A percentile compares a stretch with the other conserved stretches of the same genome.
Evolutionary conservation across 1,140 invertebrate genomes (phyloP).

Genomic region (Drosophila hydei): DNA sequence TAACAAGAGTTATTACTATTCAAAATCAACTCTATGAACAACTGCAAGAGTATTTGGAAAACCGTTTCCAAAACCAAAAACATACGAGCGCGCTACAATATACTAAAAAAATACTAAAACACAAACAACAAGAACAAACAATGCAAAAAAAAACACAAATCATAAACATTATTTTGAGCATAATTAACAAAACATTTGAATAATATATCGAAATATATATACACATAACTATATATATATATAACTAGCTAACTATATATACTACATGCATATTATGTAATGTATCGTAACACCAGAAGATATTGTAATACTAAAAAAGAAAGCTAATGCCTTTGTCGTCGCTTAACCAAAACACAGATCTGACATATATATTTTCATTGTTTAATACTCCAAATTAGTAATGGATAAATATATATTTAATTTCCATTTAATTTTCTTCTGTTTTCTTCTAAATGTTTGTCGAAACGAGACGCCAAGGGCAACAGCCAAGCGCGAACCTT

Average conservation of each 20-base stretch:
- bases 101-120: slow-evolving; percentile 46
- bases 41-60: slow-evolving; percentile 5
- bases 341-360: not conserved
- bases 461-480: slow-evolving; percentile 22
- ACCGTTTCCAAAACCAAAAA: slow-evolving; percentile 7
- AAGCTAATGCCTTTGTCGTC: slow-evolving; percentile 35
- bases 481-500: not conserved
- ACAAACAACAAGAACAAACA: slow-evolving; percentile 48
- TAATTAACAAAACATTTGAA: slow-evolving; percentile 31
- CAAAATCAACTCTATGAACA: not conserved
- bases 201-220: slow-evolving; percentile 43
- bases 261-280: slow-evolving; percentile 21
- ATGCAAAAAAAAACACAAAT: slow-evolving; percentile 37
- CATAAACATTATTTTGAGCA: slow-evolving; percentile 58
- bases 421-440: slow-evolving; percentile 19
- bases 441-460: slow-evolving; percentile 56
- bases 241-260: slow-evolving; percentile 9
- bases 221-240: slow-evolving; percentile 12
- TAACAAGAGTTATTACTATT: too few relatives aligned
- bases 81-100: slow-evolving; percentile 1
- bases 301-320: slow-evolving; percentile 8
- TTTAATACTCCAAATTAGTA: slow-evolving; percentile 3
- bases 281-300: slow-evolving; percentile 11
- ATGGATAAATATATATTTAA: slow-evolving; percentile 19
- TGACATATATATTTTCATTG: slow-evolving; percentile 8